These are phyloP conservation scores for Odontesthes bonariensis DNA, from an alignment of 2,113 vertebrate species.

Conservation along the genomic window DNA sequence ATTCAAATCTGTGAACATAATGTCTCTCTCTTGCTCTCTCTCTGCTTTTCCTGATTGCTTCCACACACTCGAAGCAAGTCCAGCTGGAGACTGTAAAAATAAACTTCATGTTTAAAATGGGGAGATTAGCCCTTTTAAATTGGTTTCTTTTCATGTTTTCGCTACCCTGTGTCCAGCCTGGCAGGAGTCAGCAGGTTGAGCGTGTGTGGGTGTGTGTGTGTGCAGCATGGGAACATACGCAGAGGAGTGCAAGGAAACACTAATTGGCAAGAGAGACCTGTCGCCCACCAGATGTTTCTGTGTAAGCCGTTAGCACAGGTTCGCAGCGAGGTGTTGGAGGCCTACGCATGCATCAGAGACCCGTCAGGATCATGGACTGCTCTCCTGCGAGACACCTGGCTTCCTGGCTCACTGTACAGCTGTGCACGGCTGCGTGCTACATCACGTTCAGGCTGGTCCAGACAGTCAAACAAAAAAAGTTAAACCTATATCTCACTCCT, in stretches of 20 bases:
- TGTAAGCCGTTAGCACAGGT: conserved; percentile 59
- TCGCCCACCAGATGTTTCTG: conserved; percentile 75
- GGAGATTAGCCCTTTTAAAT: conserved; percentile 78
- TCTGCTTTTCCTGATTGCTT: conserved; percentile 72
- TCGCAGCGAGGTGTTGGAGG: conserved; percentile 66
- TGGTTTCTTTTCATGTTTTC: conserved; percentile 75
- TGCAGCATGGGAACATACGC: conserved; percentile 37
- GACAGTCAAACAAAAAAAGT: not conserved
- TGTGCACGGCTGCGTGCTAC: conserved; percentile 31
- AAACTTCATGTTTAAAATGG: conserved; percentile 75
- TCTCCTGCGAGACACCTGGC: conserved; percentile 60
- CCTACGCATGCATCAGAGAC: conserved; percentile 46
- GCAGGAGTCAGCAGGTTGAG: conserved; percentile 56
- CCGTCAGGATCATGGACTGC: conserved; percentile 38
- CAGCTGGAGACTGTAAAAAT: conserved; percentile 84
- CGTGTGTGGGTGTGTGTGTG: conserved; percentile 31
- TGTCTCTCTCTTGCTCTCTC: conserved; percentile 34
- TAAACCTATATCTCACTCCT: conserved; percentile 12
- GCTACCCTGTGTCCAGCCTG: conserved; percentile 64
- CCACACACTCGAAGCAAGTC: conserved; percentile 60
- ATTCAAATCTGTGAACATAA: conserved; percentile 62
- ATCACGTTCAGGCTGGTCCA: conserved; percentile 18
- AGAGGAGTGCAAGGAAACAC: conserved; percentile 33
- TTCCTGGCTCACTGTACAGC: conserved; percentile 51
- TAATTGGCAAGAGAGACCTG: conserved; percentile 72